These are phyloP conservation scores for Himalopsyche anomala DNA, from an alignment of 2,888 invertebrate species.

Conservation along the genomic window DNA sequence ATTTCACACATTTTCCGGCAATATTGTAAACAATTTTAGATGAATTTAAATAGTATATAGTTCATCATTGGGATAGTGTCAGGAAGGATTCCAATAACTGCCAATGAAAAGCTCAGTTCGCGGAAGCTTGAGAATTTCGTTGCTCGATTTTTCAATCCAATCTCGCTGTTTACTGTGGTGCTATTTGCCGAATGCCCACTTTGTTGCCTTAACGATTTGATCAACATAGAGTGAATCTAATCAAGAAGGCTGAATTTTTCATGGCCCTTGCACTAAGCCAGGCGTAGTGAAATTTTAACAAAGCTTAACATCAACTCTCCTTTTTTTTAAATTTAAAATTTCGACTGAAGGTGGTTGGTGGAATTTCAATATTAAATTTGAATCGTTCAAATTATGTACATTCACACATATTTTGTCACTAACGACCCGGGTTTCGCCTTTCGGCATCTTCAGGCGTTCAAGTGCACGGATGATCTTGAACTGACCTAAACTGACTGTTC, in stretches of 20 bases:
- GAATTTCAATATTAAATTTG: too few relatives aligned
- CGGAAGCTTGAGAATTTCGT: slow-evolving; percentile 24
- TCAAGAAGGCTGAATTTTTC: slow-evolving; percentile 45
- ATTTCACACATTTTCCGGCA: too few relatives aligned
- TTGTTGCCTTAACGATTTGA: slow-evolving; percentile 51
- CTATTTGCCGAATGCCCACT: slow-evolving; percentile 28
- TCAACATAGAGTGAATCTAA: slow-evolving; percentile 51
- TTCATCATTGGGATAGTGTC: neutral
- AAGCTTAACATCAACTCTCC: too few relatives aligned
- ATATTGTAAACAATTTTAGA: too few relatives aligned
- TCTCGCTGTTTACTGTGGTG: slow-evolving; percentile 48
- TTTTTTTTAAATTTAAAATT: too few relatives aligned
- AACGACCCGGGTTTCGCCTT: too few relatives aligned
- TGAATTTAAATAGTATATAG: neutral
- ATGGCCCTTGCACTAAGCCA: neutral
- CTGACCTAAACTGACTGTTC: too few relatives aligned
- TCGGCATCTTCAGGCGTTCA: too few relatives aligned
- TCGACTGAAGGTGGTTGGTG: too few relatives aligned
- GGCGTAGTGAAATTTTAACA: neutral
- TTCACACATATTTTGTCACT: too few relatives aligned
- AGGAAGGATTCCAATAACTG: neutral
- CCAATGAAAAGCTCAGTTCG: slow-evolving; percentile 7
- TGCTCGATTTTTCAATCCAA: slow-evolving; percentile 51
- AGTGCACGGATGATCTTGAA: too few relatives aligned
- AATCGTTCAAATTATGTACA: too few relatives aligned